phyloP scores from a whole-genome alignment of 2,888 invertebrate species.

The Philereme vetulata region DNA sequence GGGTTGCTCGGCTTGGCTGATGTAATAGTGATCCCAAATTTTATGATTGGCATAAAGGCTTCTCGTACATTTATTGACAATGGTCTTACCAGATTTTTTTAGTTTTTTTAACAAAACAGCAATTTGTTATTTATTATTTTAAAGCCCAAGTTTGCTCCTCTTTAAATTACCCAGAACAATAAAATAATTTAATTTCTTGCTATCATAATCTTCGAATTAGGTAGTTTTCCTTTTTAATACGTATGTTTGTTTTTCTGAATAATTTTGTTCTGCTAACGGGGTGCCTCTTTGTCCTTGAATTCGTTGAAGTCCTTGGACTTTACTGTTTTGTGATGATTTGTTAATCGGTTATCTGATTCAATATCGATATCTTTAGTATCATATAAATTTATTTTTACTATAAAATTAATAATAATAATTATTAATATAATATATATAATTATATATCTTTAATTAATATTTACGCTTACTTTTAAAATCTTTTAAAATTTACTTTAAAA shows the following conservation, averaged over 20 bases:
- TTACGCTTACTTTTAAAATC: constrained; percentile 2
- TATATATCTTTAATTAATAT: no score
- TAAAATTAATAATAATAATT: no score
- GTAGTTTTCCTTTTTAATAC: constrained; percentile 2
- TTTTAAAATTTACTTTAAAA: constrained; percentile 21
- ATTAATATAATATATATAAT: no score
- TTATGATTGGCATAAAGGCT: constrained; percentile 6
- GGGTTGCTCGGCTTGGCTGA: constrained; percentile 47
- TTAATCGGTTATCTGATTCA: constrained; percentile 12
- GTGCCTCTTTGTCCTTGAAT: constrained; percentile 17
- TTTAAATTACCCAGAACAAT: background rate
- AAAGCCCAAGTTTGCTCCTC: constrained; percentile 2
- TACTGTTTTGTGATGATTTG: constrained; percentile 2
- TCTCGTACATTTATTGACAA: background rate
- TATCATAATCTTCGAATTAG: constrained; percentile 1
- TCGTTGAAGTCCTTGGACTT: constrained; percentile 5
- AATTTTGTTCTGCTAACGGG: background rate
- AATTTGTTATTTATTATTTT: constrained; percentile 5
- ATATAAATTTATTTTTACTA: background rate
- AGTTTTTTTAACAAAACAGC: constrained; percentile 1
- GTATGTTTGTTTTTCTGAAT: background rate
- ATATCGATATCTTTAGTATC: background rate
- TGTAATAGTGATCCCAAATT: constrained; percentile 43
- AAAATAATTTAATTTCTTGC: constrained; percentile 12
- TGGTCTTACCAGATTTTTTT: background rate